Evolutionary conservation across 2,113 vertebrate species (phyloP), one percentile per base, ranked within the genome.

Genomic region (Columba janthina): DNA sequence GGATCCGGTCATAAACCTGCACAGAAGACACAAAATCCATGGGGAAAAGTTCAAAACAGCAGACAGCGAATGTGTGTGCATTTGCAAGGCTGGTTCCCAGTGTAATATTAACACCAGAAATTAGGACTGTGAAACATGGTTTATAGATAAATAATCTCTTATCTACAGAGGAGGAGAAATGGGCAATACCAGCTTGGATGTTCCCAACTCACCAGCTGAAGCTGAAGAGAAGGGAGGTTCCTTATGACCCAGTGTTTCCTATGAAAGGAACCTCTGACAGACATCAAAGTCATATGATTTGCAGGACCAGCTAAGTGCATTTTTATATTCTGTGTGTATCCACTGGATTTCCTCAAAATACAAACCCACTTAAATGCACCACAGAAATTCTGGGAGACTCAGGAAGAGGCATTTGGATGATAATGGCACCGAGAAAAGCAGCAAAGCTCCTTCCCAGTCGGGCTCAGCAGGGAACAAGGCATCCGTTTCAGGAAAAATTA

Each of bases 401-500:
- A 60, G 71, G 66, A 75, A 38, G 38, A 62, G 32, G 57, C 38
- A 34, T 74, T 80, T 87, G 42, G 70, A 60, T 48, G 38, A 64
- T 12, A 75, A 64, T 3, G 15, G 31, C 77, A 44, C 32, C 69
- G 60, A 28, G 7, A 64, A 26, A 70, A 82, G 36, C 15, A 78
- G 36, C 5, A 62, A 38, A 85, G 14, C 24, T 74, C 60, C 89
- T 58, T 19, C 87, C 48, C 48, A 93, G 44, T 53, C 65, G 29
- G 51, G 36, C 66, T 87, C 66, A 60, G 48, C 4, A 60, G 85
- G 70, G 57, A 71, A 44, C 15, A 69, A 85, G 26, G 32, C 81
- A 78, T 67, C 60, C 71, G 29, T n/a, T 91, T 66, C 34, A 89
- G 67, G 42, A 96, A 96, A 89, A 97, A 75, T 92, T 56, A 64